A percentile compares a stretch with the other conserved stretches of the same genome.
phyloP scores from a whole-genome alignment of 1,140 invertebrate species.

The Halictus rubicundus region DNA sequence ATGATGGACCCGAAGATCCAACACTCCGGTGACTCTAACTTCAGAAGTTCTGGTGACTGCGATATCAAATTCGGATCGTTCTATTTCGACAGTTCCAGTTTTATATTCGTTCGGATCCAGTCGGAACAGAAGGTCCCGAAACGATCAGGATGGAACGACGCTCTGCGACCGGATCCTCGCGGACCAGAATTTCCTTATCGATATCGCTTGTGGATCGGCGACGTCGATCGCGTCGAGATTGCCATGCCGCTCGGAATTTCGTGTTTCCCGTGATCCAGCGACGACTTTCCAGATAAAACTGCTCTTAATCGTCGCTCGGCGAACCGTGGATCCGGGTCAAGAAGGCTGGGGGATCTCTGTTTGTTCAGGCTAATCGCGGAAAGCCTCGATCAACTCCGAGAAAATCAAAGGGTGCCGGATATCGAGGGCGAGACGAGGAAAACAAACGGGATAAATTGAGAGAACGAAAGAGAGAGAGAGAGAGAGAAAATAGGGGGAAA shows the following conservation, averaged over 20 bases:
- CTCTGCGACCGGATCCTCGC: no score
- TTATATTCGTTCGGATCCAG: no score
- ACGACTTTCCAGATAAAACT: conserved; percentile 33
- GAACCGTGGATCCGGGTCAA: conserved; percentile 42
- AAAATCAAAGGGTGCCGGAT: background rate
- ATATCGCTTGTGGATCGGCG: background rate
- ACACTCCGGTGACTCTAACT: no score
- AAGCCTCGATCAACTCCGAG: conserved; percentile 30
- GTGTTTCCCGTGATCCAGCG: conserved; percentile 5
- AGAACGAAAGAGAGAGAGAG: no score
- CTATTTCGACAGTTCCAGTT: no score
- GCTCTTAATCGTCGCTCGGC: conserved; percentile 34
- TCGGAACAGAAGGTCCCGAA: no score
- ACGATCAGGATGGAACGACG: no score
- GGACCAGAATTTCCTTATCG: conserved; percentile 7
- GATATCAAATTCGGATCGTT: no score
- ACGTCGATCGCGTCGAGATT: background rate
- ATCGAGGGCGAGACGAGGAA: background rate
- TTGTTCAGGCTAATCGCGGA: conserved; percentile 42
- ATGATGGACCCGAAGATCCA: no score
- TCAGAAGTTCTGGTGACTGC: no score
- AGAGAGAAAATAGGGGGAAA: no score
- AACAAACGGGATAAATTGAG: background rate
- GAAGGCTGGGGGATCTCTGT: conserved; percentile 25
- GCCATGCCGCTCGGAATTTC: conserved; percentile 19